These are phyloP conservation scores for Caiman crocodilus DNA, from an alignment of 2,797 vertebrate species.

Conservation along the genomic window DNA sequence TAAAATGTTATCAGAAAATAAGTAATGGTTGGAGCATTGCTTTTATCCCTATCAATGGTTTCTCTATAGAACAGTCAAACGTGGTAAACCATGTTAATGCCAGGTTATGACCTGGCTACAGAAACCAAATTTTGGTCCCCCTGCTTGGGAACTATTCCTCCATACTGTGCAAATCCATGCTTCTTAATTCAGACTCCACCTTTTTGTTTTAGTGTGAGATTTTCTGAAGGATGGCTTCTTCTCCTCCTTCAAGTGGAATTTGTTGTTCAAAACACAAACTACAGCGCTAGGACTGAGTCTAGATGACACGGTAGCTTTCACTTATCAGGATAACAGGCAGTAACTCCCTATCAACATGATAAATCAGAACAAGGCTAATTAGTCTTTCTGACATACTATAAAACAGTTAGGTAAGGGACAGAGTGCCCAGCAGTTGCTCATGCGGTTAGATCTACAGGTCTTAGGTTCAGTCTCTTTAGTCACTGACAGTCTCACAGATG, in stretches of 20 bases:
- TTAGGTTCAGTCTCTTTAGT: neutral
- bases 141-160: neutral
- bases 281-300: fast-evolving
- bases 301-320: neutral
- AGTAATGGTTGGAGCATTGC: neutral
- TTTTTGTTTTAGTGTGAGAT: neutral
- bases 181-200: neutral
- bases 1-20: neutral
- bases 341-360: neutral
- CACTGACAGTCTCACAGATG: fast-evolving
- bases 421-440: neutral
- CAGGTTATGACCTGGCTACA: neutral
- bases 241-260: neutral
- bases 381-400: neutral
- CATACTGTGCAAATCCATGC: neutral
- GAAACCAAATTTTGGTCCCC: neutral
- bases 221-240: neutral
- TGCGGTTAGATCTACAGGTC: neutral
- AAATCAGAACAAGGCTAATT: neutral
- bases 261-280: neutral
- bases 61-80: neutral
- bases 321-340: neutral
- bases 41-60: neutral
- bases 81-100: neutral
- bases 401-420: neutral